Conservation (phyloP, 2,888 invertebrate genomes). For the Ichneumoninae sp. region DNA sequence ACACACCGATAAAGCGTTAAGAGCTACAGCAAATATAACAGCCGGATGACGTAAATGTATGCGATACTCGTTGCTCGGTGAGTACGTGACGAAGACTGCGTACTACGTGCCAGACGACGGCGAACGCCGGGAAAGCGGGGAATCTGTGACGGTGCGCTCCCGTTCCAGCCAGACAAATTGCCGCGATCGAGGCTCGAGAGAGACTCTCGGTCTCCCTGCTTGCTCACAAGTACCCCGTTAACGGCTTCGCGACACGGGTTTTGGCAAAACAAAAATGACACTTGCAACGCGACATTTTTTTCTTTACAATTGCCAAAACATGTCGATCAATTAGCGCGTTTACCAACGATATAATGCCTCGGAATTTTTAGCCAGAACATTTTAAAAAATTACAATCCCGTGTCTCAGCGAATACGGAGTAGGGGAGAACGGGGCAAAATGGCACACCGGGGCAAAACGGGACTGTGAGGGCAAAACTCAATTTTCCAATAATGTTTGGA, state of each 20-base stretch:
- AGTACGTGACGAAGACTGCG: slow-evolving; percentile 36
- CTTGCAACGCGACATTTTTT: no score
- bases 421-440: no score
- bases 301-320: no score
- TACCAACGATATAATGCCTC: no score
- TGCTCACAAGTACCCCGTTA: background rate
- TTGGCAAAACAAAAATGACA: background rate
- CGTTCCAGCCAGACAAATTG: slow-evolving; percentile 45
- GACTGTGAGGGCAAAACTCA: no score
- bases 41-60: slow-evolving; percentile 36
- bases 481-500: no score
- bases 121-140: background rate
- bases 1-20: slow-evolving; percentile 43
- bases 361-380: no score
- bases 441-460: no score
- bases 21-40: slow-evolving; percentile 36
- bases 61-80: slow-evolving; percentile 16
- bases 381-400: no score
- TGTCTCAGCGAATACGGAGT: no score
- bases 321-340: no score
- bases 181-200: slow-evolving; percentile 43
- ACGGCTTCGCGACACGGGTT: background rate
- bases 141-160: slow-evolving; percentile 19
- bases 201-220: slow-evolving; percentile 44
- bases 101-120: slow-evolving; percentile 6